Percentiles rank a stretch among this genome's conserved stretches.
Conservation (phyloP, 2,113 vertebrate genomes). For the Ochotona princeps region DNA sequence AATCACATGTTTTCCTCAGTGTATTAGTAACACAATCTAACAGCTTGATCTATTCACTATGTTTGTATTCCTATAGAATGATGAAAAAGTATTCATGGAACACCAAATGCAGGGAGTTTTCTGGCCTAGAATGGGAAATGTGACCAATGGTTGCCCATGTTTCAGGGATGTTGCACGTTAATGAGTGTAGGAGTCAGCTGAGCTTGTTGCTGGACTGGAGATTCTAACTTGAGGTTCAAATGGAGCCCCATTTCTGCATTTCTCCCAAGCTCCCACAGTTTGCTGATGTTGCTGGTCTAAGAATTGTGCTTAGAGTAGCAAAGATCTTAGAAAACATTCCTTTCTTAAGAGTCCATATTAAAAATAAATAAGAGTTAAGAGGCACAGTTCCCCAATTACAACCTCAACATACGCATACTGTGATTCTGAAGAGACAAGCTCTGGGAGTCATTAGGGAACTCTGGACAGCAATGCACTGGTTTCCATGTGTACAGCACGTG, state of each 20-base stretch:
- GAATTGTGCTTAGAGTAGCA: neutral
- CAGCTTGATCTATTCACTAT: neutral
- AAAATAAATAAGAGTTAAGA: slow-evolving; percentile 70
- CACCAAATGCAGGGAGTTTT: neutral
- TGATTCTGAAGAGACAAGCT: slow-evolving; percentile 30
- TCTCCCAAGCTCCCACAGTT: neutral
- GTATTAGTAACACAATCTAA: neutral
- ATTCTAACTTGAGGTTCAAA: neutral
- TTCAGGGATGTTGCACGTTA: neutral
- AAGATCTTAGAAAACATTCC: slow-evolving; percentile 49
- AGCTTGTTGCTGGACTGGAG: neutral
- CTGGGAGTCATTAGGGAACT: slow-evolving; percentile 66
- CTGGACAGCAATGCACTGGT: neutral
- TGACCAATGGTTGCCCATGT: neutral
- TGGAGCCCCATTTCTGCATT: neutral
- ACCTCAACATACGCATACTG: neutral
- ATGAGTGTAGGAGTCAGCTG: neutral
- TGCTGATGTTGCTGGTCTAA: neutral
- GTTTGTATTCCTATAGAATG: neutral
- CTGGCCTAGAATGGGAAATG: neutral
- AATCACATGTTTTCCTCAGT: neutral
- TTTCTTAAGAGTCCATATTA: slow-evolving; percentile 30
- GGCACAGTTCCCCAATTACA: slow-evolving; percentile 33
- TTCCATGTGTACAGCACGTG: neutral
- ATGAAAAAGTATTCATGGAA: neutral